These are phyloP conservation scores for Muschampia plurimacula DNA, from an alignment of 2,888 invertebrate species.

Conservation along the genomic window DNA sequence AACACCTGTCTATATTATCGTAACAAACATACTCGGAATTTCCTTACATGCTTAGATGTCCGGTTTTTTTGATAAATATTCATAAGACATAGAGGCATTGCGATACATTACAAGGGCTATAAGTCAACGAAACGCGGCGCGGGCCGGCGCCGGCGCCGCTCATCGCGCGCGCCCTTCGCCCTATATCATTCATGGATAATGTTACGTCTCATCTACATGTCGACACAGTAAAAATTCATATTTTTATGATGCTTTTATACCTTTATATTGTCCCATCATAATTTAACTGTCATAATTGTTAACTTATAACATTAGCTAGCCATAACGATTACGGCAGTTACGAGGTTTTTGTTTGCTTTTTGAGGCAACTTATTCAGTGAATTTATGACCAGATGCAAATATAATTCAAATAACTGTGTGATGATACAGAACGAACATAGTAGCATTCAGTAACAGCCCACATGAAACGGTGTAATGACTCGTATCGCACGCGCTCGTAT, in stretches of 20 bases:
- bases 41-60: slow-evolving; percentile 60
- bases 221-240: slow-evolving; percentile 73
- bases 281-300: slow-evolving; percentile 67
- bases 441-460: slow-evolving; percentile 5
- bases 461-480: slow-evolving; percentile 3
- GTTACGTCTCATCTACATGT: slow-evolving; percentile 68
- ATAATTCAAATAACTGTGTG: background rate
- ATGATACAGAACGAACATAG: background rate
- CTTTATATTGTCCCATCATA: slow-evolving; percentile 70
- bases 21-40: slow-evolving; percentile 14
- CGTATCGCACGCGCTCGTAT: slow-evolving; percentile 22
- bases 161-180: slow-evolving; percentile 52
- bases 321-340: slow-evolving; percentile 46
- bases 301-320: slow-evolving; percentile 60
- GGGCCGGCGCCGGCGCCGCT: slow-evolving; percentile 54
- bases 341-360: slow-evolving; percentile 42
- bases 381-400: background rate
- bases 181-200: slow-evolving; percentile 62
- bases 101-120: slow-evolving; percentile 79
- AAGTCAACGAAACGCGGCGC: slow-evolving; percentile 79
- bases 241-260: slow-evolving; percentile 73
- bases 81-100: slow-evolving; percentile 83
- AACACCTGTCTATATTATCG: background rate
- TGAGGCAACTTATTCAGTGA: background rate
- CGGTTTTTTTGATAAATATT: slow-evolving; percentile 81